These are phyloP conservation scores for Cladorhizidae sp. DNA, from an alignment of 37 sponge, comb jelly and placozoan species.

Conservation along the genomic window DNA sequence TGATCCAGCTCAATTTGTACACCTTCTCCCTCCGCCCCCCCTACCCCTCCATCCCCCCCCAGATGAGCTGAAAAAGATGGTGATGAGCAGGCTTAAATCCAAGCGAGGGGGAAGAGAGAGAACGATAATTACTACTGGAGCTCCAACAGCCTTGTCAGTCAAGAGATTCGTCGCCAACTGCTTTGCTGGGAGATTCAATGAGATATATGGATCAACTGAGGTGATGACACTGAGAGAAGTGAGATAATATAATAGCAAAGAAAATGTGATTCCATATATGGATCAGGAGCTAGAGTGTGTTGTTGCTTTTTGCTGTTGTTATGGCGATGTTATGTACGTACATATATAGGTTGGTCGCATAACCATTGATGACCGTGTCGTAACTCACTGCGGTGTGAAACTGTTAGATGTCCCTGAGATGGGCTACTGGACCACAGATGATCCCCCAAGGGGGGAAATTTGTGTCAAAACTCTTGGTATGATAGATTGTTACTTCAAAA, in stretches of 20 bases:
- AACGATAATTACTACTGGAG: constrained; percentile 46
- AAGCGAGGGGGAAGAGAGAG: constrained; percentile 43
- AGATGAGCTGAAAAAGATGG: constrained; percentile 12
- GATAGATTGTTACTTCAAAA: constrained; percentile 64
- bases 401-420: constrained; percentile 72
- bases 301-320: too few relatives aligned
- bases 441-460: constrained; percentile 69
- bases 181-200: constrained; percentile 20
- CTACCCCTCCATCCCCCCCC: too few relatives aligned
- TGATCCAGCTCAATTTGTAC: constrained; percentile 11
- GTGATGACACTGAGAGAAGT: background rate
- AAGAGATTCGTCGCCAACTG: constrained; percentile 32
- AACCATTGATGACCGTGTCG: background rate
- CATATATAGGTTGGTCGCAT: constrained; percentile 43
- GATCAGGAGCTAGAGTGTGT: too few relatives aligned
- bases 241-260: background rate
- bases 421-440: constrained; percentile 64
- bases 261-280: background rate
- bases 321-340: background rate
- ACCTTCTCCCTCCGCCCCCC: too few relatives aligned
- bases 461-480: constrained; percentile 52
- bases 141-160: constrained; percentile 40
- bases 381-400: constrained; percentile 25
- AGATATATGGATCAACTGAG: constrained; percentile 74
- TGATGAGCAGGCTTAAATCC: constrained; percentile 25